Percentiles rank a stretch among this genome's conserved stretches.
Evolutionary conservation across 1,140 invertebrate species (phyloP).

Genomic region (Potamilus streckersoni): DNA sequence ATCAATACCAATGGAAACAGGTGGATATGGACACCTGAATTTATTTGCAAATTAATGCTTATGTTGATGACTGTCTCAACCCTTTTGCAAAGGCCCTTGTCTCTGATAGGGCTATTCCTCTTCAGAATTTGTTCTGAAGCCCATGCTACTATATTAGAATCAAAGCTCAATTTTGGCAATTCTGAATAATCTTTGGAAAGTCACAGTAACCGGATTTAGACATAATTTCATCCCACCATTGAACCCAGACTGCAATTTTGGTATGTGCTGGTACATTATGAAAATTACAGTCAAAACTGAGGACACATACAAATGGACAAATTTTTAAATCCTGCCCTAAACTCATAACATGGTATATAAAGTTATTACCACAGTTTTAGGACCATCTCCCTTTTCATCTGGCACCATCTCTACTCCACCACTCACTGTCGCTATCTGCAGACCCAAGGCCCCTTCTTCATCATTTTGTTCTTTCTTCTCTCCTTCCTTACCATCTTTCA

Average conservation of each 20-base stretch:
- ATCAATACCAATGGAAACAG: no score
- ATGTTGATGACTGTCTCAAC: no score
- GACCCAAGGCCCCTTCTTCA: constrained; percentile 20
- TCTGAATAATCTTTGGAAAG: no score
- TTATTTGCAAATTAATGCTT: no score
- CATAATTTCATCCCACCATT: no score
- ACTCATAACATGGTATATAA: not conserved
- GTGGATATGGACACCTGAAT: no score
- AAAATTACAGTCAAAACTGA: constrained; percentile 3
- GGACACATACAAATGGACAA: constrained; percentile 1
- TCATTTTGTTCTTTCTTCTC: not conserved
- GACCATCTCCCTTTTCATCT: not conserved
- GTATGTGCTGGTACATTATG: not conserved
- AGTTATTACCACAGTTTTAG: constrained; percentile 7
- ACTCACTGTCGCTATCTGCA: constrained; percentile 48
- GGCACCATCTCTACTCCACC: constrained; percentile 31
- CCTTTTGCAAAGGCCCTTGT: no score
- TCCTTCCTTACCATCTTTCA: constrained; percentile 6
- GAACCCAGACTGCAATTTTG: not conserved
- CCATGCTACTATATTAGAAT: no score
- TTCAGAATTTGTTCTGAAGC: no score
- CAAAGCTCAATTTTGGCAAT: no score
- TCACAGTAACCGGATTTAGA: no score
- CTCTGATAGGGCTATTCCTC: no score
- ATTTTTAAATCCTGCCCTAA: not conserved